Percentiles rank a stretch among this genome's conserved stretches.
phyloP scores from a whole-genome alignment of 2,888 invertebrate genomes.

The Aspidiotus rigidus region DNA sequence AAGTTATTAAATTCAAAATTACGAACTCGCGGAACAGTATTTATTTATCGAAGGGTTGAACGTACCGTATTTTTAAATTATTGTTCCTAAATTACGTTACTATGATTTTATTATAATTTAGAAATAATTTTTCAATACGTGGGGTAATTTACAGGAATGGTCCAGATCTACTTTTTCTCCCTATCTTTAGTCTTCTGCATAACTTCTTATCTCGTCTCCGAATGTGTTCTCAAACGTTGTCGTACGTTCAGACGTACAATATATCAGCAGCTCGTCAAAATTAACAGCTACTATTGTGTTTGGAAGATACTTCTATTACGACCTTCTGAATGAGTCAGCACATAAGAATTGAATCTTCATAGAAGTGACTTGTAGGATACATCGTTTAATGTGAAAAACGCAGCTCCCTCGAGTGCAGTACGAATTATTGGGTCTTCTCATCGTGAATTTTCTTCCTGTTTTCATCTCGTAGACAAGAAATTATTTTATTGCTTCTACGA shows the following conservation, averaged over 20 bases:
- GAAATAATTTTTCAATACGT: slow-evolving; percentile 18
- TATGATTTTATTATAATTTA: background rate
- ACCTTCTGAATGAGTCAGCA: background rate
- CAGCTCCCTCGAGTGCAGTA: background rate
- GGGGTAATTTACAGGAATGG: slow-evolving; percentile 37
- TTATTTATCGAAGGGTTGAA: too few relatives aligned
- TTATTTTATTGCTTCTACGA: background rate
- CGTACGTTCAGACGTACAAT: background rate
- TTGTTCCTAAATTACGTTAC: background rate
- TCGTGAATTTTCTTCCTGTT: slow-evolving; percentile 4
- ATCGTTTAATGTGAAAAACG: background rate
- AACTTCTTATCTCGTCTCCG: background rate
- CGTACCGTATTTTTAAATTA: too few relatives aligned
- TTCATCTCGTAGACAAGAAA: background rate
- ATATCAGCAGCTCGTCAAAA: slow-evolving; percentile 13
- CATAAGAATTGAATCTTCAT: background rate
- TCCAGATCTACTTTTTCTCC: slow-evolving; percentile 12
- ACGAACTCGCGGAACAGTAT: too few relatives aligned
- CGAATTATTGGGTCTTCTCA: background rate
- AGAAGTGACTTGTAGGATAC: background rate
- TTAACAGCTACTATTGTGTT: background rate
- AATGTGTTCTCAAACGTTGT: background rate
- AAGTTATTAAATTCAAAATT: too few relatives aligned
- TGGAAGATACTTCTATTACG: background rate
- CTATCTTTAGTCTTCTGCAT: slow-evolving; percentile 5